Evolutionary conservation across 2,113 vertebrate genomes (phyloP).

Genomic region (Hippocampus zosterae): DNA sequence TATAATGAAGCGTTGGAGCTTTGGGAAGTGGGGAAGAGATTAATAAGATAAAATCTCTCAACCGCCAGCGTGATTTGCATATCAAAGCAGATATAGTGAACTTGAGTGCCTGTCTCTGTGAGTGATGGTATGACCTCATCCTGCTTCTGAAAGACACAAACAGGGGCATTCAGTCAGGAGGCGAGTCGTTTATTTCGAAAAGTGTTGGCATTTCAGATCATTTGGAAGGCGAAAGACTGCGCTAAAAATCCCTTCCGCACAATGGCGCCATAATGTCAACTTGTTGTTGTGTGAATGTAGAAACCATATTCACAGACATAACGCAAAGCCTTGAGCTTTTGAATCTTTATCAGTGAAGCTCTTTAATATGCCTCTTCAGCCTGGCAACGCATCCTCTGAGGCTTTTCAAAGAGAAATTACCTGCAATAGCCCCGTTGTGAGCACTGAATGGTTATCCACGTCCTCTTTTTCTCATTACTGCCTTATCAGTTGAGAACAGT

Average conservation of each 20-base stretch:
- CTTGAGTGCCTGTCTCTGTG: conserved; percentile 30
- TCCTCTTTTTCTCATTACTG: conserved; percentile 65
- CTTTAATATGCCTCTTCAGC: conserved; percentile 70
- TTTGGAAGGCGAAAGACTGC: conserved; percentile 43
- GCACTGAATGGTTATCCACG: conserved; percentile 61
- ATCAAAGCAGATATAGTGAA: conserved; percentile 31
- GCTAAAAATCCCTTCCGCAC: conserved; percentile 61
- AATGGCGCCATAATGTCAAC: conserved; percentile 51
- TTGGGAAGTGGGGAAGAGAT: conserved; percentile 13
- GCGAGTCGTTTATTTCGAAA: conserved; percentile 46
- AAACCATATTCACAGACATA: conserved; percentile 52
- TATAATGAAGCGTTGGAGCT: conserved; percentile 9
- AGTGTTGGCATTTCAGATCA: conserved; percentile 63
- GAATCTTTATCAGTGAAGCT: conserved; percentile 69
- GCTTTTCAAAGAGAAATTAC: conserved; percentile 68
- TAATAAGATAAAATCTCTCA: conserved; percentile 28
- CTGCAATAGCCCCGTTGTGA: conserved; percentile 65
- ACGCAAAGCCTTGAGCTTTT: conserved; percentile 59
- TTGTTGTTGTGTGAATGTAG: conserved; percentile 18
- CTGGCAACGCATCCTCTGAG: conserved; percentile 50
- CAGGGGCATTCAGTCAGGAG: conserved; percentile 17
- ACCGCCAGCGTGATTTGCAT: conserved; percentile 37
- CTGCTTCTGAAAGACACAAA: conserved; percentile 36
- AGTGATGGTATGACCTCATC: conserved; percentile 29
- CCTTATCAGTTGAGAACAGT: conserved; percentile 64